A percentile compares a stretch with the other conserved stretches of the same genome.
phyloP scores from a whole-genome alignment of 1,140 invertebrate genomes.

The Drosophila melanogaster region Release_6_plus_ISO1_MT NT_033777.3:17375001-17375500 shows the following conservation, averaged over 20 bases:
- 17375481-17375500: conserved; percentile 64
- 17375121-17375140: conserved; percentile 77
- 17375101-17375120: conserved; percentile 78
- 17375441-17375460: conserved; percentile 78
- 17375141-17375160: conserved; percentile 71
- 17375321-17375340: conserved; percentile 81
- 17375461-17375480: conserved; percentile 46
- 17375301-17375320: conserved; percentile 78
- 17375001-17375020: background rate
- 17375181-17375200: conserved; percentile 60
- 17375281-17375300: conserved; percentile 62
- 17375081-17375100: conserved; percentile 50
- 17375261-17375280: conserved; percentile 40
- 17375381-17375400: conserved; percentile 46
- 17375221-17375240: conserved; percentile 22
- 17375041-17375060: conserved; percentile 53
- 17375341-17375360: conserved; percentile 74
- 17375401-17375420: conserved; percentile 1
- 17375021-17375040: conserved; percentile 1
- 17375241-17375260: background rate
- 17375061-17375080: conserved; percentile 26
- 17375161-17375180: conserved; percentile 67
- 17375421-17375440: conserved; percentile 27
- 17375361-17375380: conserved; percentile 71
- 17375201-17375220: conserved; percentile 49